Conservation (phyloP, 64 coral and sea anemone species). For the Catalaphyllia jardinei region DNA sequence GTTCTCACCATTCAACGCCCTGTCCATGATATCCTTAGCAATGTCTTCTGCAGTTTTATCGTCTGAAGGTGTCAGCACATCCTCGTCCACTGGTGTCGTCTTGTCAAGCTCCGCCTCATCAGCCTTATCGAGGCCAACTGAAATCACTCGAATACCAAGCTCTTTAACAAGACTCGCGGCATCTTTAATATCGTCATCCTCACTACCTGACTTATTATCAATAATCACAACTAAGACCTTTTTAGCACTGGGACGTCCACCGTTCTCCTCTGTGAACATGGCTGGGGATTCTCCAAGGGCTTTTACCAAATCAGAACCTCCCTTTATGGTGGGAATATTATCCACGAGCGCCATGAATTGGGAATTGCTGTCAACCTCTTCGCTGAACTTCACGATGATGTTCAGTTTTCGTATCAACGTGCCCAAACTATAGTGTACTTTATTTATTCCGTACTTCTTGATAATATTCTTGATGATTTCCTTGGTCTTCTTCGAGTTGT, state of each 20-base stretch:
- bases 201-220: constrained; percentile 65
- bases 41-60: constrained; percentile 45
- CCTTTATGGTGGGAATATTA: background rate
- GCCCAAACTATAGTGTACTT: constrained; percentile 59
- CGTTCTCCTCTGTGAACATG: constrained; percentile 10
- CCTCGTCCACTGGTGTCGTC: constrained; percentile 53
- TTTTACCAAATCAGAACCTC: constrained; percentile 22
- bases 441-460: constrained; percentile 52
- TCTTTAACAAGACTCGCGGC: constrained; percentile 35
- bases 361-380: background rate
- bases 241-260: constrained; percentile 39
- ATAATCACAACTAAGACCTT: constrained; percentile 87
- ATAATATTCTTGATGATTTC: constrained; percentile 60
- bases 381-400: constrained; percentile 38
- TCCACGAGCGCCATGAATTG: constrained; percentile 13
- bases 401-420: constrained; percentile 36
- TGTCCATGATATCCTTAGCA: constrained; percentile 58
- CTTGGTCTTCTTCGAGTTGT: constrained; percentile 57
- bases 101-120: constrained; percentile 63
- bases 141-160: constrained; percentile 66
- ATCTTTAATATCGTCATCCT: constrained; percentile 25
- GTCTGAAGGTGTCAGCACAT: constrained; percentile 58
- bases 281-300: constrained; percentile 23
- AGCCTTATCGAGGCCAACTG: constrained; percentile 68
- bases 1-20: constrained; percentile 66